phyloP scores from a whole-genome alignment of 2,888 invertebrate genomes.

The Xestia ashworthii region DNA sequence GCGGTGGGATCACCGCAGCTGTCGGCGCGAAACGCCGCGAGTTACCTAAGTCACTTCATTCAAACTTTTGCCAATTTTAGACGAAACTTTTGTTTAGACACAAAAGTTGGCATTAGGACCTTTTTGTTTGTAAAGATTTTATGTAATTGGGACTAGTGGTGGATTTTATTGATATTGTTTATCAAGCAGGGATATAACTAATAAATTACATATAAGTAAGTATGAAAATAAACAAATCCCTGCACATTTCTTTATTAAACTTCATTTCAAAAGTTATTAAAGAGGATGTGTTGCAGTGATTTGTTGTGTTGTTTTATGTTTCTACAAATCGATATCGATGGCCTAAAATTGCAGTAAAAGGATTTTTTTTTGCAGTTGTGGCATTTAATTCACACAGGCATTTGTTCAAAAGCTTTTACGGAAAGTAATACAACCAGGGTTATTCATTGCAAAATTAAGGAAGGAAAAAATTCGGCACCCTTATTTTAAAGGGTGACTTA shows the following conservation, averaged over 20 bases:
- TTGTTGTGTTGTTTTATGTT: not conserved
- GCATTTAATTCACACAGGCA: conserved; percentile 42
- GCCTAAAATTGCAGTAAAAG: not conserved
- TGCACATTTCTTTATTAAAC: not conserved
- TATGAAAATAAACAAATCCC: not conserved
- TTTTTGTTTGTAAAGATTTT: conserved; percentile 80
- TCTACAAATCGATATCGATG: not conserved
- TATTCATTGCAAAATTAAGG: conserved; percentile 68
- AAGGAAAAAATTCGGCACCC: conserved; percentile 69
- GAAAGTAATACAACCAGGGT: conserved; percentile 48
- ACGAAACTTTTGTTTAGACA: conserved; percentile 83
- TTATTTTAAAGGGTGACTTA: conserved; percentile 74
- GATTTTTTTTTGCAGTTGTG: conserved; percentile 23
- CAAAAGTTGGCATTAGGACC: conserved; percentile 81
- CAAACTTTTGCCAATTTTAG: conserved; percentile 88
- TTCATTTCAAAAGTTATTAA: not conserved
- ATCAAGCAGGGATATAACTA: conserved; percentile 9
- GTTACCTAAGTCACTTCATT: conserved; percentile 87
- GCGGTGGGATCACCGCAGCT: conserved; percentile 88
- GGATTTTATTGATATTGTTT: conserved; percentile 63
- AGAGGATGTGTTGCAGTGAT: not conserved
- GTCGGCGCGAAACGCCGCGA: conserved; percentile 84
- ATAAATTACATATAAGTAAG: not conserved
- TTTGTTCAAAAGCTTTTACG: conserved; percentile 62
- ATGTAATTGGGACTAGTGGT: conserved; percentile 79